A percentile compares a stretch with the other conserved stretches of the same genome.
Evolutionary conservation across 37 sponge, comb jelly and placozoan genomes (phyloP).

Genomic region (Diacarnus erythraeanus): DNA sequence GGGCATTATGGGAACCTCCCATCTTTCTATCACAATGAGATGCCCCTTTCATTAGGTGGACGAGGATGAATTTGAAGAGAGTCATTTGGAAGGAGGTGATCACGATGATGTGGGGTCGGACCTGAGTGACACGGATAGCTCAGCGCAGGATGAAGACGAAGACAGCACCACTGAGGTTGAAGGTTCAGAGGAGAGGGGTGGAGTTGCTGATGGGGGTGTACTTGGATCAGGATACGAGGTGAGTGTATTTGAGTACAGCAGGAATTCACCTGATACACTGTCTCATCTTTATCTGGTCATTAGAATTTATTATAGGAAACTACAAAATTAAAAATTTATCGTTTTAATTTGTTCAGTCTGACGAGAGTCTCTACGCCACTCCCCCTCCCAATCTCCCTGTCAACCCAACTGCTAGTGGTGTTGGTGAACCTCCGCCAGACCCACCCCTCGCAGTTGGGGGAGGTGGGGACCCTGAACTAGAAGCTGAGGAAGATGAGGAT

Average conservation of each 20-base stretch:
- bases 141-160: slow-evolving; percentile 22
- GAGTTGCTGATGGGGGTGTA: neutral
- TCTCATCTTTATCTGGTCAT: too few species aligned
- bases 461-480: slow-evolving; percentile 51
- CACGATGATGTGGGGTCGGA: slow-evolving; percentile 25
- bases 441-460: neutral
- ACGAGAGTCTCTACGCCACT: neutral
- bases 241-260: neutral
- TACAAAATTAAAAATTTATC: neutral
- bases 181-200: slow-evolving; percentile 34
- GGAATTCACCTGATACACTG: too few species aligned
- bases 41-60: slow-evolving; percentile 27
- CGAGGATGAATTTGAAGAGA: slow-evolving; percentile 71
- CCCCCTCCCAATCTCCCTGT: neutral
- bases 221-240: neutral
- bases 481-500: slow-evolving; percentile 48
- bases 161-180: slow-evolving; percentile 46
- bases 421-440: neutral
- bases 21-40: neutral
- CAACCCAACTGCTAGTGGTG: neutral
- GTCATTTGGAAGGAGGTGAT: slow-evolving; percentile 1
- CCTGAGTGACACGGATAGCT: slow-evolving; percentile 26
- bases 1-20: neutral
- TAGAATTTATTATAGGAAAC: neutral
- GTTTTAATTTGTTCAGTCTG: neutral